phyloP scores from a whole-genome alignment of 2,113 vertebrate genomes.

The Cebidichthys violaceus region DNA sequence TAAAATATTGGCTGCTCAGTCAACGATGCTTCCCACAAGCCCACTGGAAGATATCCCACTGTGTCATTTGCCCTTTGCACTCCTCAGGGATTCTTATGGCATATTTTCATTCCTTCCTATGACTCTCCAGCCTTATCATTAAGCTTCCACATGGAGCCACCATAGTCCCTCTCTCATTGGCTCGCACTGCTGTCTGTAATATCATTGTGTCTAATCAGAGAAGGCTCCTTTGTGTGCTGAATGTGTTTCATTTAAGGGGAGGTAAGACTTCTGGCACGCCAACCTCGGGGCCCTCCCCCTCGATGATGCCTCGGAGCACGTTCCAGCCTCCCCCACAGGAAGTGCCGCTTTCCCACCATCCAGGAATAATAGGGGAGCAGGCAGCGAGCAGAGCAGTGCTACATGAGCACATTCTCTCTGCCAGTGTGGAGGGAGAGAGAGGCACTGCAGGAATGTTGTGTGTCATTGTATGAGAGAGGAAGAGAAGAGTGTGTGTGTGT shows the following conservation, averaged over 20 bases:
- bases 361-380: slow-evolving; percentile 48
- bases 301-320: slow-evolving; percentile 10
- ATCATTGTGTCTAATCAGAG: slow-evolving; percentile 37
- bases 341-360: slow-evolving; percentile 67
- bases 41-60: slow-evolving; percentile 1
- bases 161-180: slow-evolving; percentile 48
- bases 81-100: slow-evolving; percentile 34
- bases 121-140: slow-evolving; percentile 24
- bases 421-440: slow-evolving; percentile 42
- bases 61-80: slow-evolving; percentile 8
- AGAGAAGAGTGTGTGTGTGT: slow-evolving; percentile 30
- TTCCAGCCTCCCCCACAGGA: slow-evolving; percentile 70
- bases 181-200: slow-evolving; percentile 39
- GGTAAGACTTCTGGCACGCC: slow-evolving; percentile 28
- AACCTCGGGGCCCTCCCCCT: slow-evolving; percentile 28
- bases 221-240: slow-evolving; percentile 36
- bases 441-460: slow-evolving; percentile 61
- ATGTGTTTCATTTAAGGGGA: slow-evolving; percentile 11
- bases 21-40: slow-evolving; percentile 28
- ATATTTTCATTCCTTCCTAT: slow-evolving; percentile 42
- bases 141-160: not conserved
- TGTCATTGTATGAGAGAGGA: slow-evolving; percentile 31
- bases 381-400: slow-evolving; percentile 39
- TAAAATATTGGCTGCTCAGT: slow-evolving; percentile 1
- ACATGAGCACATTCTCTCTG: slow-evolving; percentile 64